A percentile compares a stretch with the other conserved stretches of the same genome.
Conservation (phyloP, 2,797 vertebrate species). For the Chromis chromis region DNA sequence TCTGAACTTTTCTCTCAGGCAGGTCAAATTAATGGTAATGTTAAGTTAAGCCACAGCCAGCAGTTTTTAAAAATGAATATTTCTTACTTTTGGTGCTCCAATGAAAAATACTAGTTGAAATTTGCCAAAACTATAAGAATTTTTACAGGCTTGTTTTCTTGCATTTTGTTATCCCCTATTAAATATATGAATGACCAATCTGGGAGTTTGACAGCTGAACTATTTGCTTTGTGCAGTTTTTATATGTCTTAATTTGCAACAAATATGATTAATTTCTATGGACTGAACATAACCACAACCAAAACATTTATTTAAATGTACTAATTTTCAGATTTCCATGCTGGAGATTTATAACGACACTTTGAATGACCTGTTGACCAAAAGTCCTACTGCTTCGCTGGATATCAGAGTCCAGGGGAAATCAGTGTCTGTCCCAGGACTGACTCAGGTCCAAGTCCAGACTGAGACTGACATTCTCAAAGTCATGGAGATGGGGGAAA, state of each 20-base stretch:
- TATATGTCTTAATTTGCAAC: background rate
- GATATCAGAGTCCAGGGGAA: slow-evolving; percentile 79
- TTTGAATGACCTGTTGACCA: slow-evolving; percentile 77
- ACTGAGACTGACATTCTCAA: slow-evolving; percentile 75
- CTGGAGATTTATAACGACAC: slow-evolving; percentile 82
- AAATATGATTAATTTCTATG: background rate
- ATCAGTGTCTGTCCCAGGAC: slow-evolving; percentile 67
- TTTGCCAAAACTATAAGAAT: background rate
- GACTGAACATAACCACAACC: background rate
- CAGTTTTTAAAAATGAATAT: too few species aligned
- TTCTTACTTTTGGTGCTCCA: too few species aligned
- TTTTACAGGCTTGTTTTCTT: background rate
- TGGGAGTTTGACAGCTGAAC: too few species aligned
- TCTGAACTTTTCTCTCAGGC: background rate
- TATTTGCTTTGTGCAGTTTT: background rate
- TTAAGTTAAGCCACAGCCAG: background rate
- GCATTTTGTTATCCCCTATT: background rate
- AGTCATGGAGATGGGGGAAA: slow-evolving; percentile 75
- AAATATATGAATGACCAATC: too few species aligned
- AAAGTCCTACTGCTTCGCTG: slow-evolving; percentile 55
- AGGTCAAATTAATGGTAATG: background rate
- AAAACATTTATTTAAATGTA: too few species aligned
- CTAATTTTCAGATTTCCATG: slow-evolving; percentile 78
- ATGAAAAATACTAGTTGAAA: too few species aligned
- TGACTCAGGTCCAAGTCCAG: slow-evolving; percentile 73